These are phyloP conservation scores for Callorhinus ursinus DNA, from an alignment of 2,113 vertebrate genomes.

Conservation along the genomic window DNA sequence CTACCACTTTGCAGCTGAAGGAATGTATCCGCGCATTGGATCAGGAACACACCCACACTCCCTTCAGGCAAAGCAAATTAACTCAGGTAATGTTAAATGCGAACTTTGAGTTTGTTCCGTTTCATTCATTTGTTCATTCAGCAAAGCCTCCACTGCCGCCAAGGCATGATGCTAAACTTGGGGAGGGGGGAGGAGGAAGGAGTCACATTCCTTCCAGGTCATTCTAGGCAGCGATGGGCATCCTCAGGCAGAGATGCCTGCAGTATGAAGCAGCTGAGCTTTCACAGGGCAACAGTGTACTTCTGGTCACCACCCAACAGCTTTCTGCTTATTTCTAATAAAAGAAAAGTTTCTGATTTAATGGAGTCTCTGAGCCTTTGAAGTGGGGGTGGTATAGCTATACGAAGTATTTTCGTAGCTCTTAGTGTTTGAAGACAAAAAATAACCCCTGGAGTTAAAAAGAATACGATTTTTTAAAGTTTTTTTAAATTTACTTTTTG, in stretches of 20 bases:
- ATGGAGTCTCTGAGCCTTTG: conserved; percentile 18
- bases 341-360: neutral
- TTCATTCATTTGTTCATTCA: conserved; percentile 31
- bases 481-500: neutral
- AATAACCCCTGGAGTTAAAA: conserved; percentile 31
- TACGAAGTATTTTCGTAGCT: conserved; percentile 36
- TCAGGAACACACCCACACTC: conserved; percentile 92
- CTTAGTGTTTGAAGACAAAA: conserved; percentile 33
- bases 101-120: conserved; percentile 1
- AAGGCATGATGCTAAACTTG: neutral
- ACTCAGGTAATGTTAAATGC: conserved; percentile 89
- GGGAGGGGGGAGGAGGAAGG: neutral
- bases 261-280: too few relatives aligned
- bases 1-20: conserved; percentile 88
- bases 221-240: neutral
- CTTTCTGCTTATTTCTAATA: conserved; percentile 9
- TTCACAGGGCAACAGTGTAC: neutral
- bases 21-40: conserved; percentile 96
- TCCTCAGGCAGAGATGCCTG: neutral
- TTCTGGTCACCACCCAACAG: neutral
- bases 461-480: neutral
- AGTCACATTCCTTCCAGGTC: neutral
- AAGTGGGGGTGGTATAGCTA: neutral
- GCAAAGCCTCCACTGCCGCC: neutral
- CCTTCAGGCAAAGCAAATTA: conserved; percentile 96